A percentile compares a stretch with the other conserved stretches of the same genome.
phyloP scores from a whole-genome alignment of 2,888 invertebrate genomes.

The Agriopis marginaria region DNA sequence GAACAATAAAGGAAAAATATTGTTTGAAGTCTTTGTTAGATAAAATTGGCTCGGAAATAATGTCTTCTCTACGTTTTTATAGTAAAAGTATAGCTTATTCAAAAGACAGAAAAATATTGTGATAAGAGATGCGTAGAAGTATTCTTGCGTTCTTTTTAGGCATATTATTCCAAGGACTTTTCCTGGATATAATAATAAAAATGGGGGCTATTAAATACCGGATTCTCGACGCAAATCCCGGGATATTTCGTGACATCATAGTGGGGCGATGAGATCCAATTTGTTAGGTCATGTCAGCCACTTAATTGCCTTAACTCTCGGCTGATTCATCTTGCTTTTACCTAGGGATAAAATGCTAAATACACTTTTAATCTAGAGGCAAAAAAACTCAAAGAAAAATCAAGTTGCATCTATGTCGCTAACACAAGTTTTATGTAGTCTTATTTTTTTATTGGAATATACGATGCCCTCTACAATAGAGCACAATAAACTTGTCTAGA shows the following conservation, averaged over 20 bases:
- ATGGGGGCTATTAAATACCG: slow-evolving; percentile 11
- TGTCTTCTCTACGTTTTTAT: not conserved
- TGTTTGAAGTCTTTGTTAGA: not conserved
- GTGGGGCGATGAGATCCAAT: slow-evolving; percentile 31
- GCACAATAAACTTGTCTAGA: no score
- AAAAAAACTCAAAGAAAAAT: not conserved
- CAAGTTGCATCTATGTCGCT: not conserved
- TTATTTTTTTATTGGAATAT: no score
- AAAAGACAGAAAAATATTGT: not conserved
- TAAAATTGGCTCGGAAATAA: not conserved
- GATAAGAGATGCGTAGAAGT: not conserved
- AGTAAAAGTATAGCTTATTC: not conserved
- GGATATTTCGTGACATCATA: slow-evolving; percentile 32
- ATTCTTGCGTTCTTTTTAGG: not conserved
- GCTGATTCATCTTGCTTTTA: slow-evolving; percentile 32
- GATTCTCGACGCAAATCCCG: slow-evolving; percentile 17
- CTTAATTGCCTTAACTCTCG: slow-evolving; percentile 35
- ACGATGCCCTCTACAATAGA: no score
- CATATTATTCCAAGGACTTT: not conserved
- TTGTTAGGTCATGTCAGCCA: slow-evolving; percentile 33
- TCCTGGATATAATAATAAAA: slow-evolving; percentile 14
- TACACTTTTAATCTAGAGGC: no score
- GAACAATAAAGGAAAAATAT: not conserved
- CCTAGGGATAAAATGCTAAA: not conserved
- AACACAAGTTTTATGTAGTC: no score